A percentile compares a stretch with the other conserved stretches of the same genome.
Evolutionary conservation across 2,888 invertebrate species (phyloP).

Genomic region (Boloria euphrosyne): DNA sequence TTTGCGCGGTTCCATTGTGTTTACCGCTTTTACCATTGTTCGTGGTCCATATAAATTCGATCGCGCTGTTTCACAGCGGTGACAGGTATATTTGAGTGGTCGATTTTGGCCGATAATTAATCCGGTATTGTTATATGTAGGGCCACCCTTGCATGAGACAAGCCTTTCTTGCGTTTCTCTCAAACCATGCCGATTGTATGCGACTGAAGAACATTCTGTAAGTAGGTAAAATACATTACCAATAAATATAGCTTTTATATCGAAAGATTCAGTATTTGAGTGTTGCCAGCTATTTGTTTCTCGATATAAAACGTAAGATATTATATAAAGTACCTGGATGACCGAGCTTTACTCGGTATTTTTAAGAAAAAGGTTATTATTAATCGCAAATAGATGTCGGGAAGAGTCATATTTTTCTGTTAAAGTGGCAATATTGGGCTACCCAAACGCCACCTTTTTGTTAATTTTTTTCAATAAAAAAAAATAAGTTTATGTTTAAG

Average conservation of each 20-base stretch:
- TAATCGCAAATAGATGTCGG: no score
- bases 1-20: constrained; percentile 77
- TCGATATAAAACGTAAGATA: no score
- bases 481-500: no score
- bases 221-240: constrained; percentile 6
- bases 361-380: no score
- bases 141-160: constrained; percentile 71
- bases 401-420: no score
- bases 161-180: constrained; percentile 13
- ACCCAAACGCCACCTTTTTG: no score
- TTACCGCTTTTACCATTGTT: constrained; percentile 81
- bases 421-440: no score
- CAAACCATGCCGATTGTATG: constrained; percentile 19
- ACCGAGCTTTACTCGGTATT: no score
- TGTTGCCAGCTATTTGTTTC: no score
- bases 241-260: constrained; percentile 1
- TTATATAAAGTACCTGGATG: no score
- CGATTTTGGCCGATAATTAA: constrained; percentile 81
- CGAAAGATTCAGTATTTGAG: no score
- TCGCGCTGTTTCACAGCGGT: constrained; percentile 70
- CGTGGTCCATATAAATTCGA: constrained; percentile 76
- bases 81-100: constrained; percentile 82
- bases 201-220: constrained; percentile 2
- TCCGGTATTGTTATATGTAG: constrained; percentile 78
- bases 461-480: no score